phyloP scores from a whole-genome alignment of 2,113 vertebrate genomes.

The Poeciliopsis prolifica region DNA sequence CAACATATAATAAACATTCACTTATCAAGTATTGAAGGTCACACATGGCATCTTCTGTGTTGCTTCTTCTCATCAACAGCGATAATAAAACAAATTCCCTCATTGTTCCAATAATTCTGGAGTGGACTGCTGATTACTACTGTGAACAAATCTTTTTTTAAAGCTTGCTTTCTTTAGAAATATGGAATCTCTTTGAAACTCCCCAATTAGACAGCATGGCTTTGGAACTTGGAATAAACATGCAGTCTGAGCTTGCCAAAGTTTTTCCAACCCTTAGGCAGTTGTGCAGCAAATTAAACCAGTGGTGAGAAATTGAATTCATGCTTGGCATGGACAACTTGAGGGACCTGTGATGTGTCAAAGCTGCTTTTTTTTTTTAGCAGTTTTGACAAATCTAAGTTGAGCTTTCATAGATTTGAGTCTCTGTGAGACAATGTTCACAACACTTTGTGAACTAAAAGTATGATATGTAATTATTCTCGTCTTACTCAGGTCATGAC shows the following conservation, averaged over 20 bases:
- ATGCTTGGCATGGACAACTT: constrained; percentile 33
- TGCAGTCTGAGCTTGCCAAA: constrained; percentile 21
- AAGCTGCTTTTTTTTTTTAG: constrained; percentile 8
- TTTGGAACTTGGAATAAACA: constrained; percentile 21
- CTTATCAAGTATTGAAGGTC: neutral
- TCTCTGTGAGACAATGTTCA: neutral
- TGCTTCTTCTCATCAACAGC: too few relatives aligned
- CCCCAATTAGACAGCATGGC: constrained; percentile 36
- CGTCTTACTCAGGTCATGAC: constrained; percentile 8
- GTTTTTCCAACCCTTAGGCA: constrained; percentile 17
- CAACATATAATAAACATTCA: too few relatives aligned
- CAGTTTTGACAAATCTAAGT: neutral
- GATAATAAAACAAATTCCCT: neutral
- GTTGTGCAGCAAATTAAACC: constrained; percentile 45
- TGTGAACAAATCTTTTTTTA: neutral
- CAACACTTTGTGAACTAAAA: constrained; percentile 28
- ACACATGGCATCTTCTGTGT: neutral
- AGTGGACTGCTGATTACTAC: neutral
- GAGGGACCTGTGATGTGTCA: constrained; percentile 43
- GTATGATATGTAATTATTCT: constrained; percentile 34
- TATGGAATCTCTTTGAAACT: constrained; percentile 30
- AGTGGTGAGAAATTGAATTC: constrained; percentile 6
- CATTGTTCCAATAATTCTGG: neutral
- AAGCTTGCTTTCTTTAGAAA: constrained; percentile 34
- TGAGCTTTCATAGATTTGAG: constrained; percentile 21